Evolutionary conservation across 2,888 invertebrate species (phyloP).

Genomic region (Tetragonula carbonaria): DNA sequence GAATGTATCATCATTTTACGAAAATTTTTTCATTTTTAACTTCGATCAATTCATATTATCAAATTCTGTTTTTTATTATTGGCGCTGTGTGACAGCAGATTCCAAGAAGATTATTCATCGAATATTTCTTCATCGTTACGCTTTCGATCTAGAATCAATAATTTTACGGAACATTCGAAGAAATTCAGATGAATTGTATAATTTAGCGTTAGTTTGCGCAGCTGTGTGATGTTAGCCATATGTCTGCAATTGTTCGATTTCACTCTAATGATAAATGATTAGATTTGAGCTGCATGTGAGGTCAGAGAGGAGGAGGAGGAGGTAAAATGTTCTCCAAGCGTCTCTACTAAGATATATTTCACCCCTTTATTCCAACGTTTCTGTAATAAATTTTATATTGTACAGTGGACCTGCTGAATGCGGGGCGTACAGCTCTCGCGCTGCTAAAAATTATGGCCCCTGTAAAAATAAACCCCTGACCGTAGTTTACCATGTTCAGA

Average conservation of each 20-base stretch:
- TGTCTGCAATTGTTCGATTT: not conserved
- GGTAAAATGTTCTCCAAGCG: not conserved
- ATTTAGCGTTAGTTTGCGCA: too few relatives aligned
- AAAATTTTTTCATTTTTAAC: not conserved
- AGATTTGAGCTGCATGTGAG: not conserved
- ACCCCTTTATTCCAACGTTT: not conserved
- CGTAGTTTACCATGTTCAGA: constrained; percentile 3
- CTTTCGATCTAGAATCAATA: too few relatives aligned
- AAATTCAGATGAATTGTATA: too few relatives aligned
- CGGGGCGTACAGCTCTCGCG: constrained; percentile 19
- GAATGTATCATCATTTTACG: not conserved
- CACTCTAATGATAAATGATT: not conserved
- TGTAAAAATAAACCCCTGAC: constrained; percentile 16
- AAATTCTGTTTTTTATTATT: too few relatives aligned
- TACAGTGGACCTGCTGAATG: constrained; percentile 8
- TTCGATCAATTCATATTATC: too few relatives aligned
- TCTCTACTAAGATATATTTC: constrained; percentile 12
- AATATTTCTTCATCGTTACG: too few relatives aligned
- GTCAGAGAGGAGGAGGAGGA: not conserved
- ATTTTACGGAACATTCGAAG: too few relatives aligned
- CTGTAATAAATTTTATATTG: constrained; percentile 30
- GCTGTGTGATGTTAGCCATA: too few relatives aligned
- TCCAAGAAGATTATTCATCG: too few relatives aligned
- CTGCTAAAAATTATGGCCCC: constrained; percentile 39
- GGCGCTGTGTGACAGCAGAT: too few relatives aligned